A percentile compares a stretch with the other conserved stretches of the same genome.
phyloP scores from a whole-genome alignment of 2,113 vertebrate species.

The Silurus meridionalis region DNA sequence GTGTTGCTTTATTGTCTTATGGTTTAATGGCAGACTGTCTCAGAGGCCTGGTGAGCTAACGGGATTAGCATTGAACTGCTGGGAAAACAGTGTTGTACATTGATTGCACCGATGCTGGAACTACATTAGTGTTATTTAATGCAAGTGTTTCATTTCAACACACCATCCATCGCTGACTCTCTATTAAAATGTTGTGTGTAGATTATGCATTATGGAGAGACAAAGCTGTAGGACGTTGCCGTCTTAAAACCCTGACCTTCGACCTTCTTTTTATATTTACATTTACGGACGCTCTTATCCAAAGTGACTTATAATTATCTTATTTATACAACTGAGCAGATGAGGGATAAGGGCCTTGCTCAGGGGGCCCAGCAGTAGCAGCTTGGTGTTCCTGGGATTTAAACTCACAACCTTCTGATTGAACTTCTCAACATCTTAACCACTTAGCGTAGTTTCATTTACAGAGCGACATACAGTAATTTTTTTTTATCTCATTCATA shows the following conservation, averaged over 20 bases:
- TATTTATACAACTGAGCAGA: too few species aligned
- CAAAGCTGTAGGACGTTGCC: neutral
- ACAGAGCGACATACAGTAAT: too few species aligned
- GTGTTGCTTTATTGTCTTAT: constrained; percentile 48
- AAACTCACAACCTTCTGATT: too few species aligned
- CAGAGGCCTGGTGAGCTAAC: constrained; percentile 67
- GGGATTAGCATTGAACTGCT: constrained; percentile 72
- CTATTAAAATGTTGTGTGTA: constrained; percentile 1
- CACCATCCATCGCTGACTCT: neutral
- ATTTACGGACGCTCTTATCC: too few species aligned
- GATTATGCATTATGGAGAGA: neutral
- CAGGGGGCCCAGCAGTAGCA: too few species aligned
- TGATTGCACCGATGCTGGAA: constrained; percentile 61
- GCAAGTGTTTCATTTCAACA: constrained; percentile 63
- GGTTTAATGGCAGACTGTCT: constrained; percentile 46
- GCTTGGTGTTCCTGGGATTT: too few species aligned
- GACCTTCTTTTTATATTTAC: neutral
- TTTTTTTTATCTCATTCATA: too few species aligned
- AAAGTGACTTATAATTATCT: too few species aligned
- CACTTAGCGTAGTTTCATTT: too few species aligned
- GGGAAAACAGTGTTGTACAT: constrained; percentile 67
- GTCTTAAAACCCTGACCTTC: neutral
- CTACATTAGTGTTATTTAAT: constrained; percentile 60
- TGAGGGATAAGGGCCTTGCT: too few species aligned
- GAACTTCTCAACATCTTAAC: too few species aligned